Evolutionary conservation across 2,113 vertebrate species (phyloP).

Genomic region (Perccottus glenii): DNA sequence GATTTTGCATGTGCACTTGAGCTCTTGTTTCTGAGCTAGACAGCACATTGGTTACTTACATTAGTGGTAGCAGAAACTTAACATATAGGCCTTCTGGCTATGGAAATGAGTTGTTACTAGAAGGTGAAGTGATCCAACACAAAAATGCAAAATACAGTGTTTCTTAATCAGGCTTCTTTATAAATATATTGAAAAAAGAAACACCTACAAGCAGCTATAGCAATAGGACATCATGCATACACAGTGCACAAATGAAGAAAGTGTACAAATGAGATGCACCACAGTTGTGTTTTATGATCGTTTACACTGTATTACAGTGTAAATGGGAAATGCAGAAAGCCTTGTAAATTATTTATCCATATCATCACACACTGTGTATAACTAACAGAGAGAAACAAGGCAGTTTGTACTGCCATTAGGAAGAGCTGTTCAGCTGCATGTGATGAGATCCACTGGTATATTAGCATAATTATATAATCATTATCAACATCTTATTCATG

Average conservation of each 20-base stretch:
- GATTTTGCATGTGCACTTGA: too few species aligned
- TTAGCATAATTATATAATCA: not conserved
- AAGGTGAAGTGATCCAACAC: too few species aligned
- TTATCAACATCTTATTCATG: not conserved
- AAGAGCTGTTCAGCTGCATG: not conserved
- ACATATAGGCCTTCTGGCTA: too few species aligned
- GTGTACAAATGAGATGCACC: not conserved
- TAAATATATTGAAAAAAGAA: not conserved
- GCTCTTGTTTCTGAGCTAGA: too few species aligned
- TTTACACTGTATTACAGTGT: not conserved
- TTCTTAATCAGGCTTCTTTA: not conserved
- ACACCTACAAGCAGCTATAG: not conserved
- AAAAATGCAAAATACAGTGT: not conserved
- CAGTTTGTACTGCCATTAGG: not conserved
- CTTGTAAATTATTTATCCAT: conserved; percentile 2
- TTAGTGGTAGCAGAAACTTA: too few species aligned
- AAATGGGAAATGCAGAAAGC: not conserved
- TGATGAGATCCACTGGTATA: too few species aligned
- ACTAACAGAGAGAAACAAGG: not conserved
- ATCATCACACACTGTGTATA: conserved; percentile 2
- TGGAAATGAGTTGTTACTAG: too few species aligned
- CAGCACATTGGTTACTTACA: too few species aligned
- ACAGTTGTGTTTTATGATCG: not conserved
- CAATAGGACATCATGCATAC: not conserved
- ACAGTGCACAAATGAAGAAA: not conserved